A percentile compares a stretch with the other conserved stretches of the same genome.
Conservation (phyloP, 2,888 invertebrate species). For the Abscondita cerata region DNA sequence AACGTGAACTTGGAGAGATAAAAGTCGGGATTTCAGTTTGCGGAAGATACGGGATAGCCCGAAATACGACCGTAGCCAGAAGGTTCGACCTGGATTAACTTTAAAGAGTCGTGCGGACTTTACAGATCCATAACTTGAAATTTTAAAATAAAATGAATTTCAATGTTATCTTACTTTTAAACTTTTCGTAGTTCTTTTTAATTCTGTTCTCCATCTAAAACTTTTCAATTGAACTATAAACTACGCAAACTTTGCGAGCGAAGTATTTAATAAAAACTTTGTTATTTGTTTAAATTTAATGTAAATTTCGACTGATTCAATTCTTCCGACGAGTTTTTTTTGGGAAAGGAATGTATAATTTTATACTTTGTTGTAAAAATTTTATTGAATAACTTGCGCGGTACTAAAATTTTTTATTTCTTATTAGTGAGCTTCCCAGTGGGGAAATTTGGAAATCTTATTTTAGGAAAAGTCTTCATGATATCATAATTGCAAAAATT, state of each 20-base stretch:
- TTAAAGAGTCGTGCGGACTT: conserved; percentile 26
- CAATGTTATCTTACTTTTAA: conserved; percentile 9
- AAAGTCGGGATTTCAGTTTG: conserved; percentile 40
- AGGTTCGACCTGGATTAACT: conserved; percentile 38
- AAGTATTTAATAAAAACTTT: too few species aligned
- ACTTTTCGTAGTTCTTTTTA: not conserved
- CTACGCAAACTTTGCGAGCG: not conserved
- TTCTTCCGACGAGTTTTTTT: too few species aligned
- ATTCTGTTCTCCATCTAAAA: not conserved
- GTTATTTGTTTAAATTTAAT: too few species aligned
- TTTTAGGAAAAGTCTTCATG: too few species aligned
- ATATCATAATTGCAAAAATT: too few species aligned
- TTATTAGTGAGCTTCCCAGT: too few species aligned
- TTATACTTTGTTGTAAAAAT: too few species aligned
- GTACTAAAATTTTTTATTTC: too few species aligned
- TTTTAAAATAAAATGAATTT: conserved; percentile 16
- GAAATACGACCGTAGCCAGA: conserved; percentile 31
- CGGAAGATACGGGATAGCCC: conserved; percentile 30
- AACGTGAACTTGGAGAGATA: conserved; percentile 45
- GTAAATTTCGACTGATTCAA: too few species aligned
- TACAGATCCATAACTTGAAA: conserved; percentile 17
- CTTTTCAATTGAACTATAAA: conserved; percentile 1
- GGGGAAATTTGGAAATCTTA: too few species aligned
- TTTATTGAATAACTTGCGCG: too few species aligned
- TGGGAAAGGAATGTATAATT: too few species aligned